phyloP scores from a whole-genome alignment of 2,113 vertebrate genomes.

The Cromileptes altivelis region DNA sequence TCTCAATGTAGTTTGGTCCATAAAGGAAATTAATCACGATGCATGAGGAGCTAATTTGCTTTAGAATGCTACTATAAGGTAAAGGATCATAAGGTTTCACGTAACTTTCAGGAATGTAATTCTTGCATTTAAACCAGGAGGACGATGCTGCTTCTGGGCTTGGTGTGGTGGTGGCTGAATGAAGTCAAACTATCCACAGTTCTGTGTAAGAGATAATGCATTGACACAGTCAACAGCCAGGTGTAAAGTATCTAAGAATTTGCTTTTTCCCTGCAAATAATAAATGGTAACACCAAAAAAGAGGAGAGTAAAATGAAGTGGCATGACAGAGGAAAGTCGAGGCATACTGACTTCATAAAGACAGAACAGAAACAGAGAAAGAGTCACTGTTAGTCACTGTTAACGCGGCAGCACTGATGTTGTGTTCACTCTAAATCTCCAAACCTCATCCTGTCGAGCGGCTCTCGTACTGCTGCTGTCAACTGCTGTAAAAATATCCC shows the following conservation, averaged over 20 bases:
- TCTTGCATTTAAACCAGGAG: background rate
- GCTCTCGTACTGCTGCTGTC: conserved; percentile 31
- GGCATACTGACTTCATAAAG: conserved; percentile 15
- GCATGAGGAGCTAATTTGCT: too few relatives aligned
- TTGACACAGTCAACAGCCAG: too few relatives aligned
- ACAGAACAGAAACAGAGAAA: conserved; percentile 2
- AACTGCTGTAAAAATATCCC: conserved; percentile 53
- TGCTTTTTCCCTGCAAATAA: background rate
- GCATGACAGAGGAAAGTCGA: background rate
- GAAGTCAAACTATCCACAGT: background rate
- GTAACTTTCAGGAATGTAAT: too few relatives aligned
- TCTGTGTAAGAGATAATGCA: background rate
- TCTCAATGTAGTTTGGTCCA: too few relatives aligned
- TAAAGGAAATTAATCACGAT: background rate
- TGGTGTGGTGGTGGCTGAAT: too few relatives aligned
- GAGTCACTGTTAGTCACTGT: conserved; percentile 50
- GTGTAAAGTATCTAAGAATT: background rate
- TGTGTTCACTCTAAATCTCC: conserved; percentile 45
- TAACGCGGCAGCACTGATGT: conserved; percentile 46
- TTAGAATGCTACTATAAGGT: too few relatives aligned
- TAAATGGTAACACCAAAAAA: background rate
- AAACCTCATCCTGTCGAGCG: conserved; percentile 37
- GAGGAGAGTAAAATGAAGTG: background rate
- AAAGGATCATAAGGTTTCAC: too few relatives aligned
- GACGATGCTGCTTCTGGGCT: background rate